Evolutionary conservation across 2,797 vertebrate genomes (phyloP).

Genomic region (Lutjanus campechanus): DNA sequence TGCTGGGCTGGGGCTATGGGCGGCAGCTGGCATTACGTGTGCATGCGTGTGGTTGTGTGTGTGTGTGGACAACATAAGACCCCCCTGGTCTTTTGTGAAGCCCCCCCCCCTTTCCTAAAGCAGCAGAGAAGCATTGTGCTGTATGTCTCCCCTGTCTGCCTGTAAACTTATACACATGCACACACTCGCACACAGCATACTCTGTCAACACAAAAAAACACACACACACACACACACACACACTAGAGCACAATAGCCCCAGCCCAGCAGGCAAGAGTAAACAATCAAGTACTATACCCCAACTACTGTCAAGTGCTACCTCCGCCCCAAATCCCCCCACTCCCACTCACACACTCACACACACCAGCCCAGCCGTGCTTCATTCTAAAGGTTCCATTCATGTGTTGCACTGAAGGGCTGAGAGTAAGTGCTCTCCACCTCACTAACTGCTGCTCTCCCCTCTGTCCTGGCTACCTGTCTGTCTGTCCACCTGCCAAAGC

Average conservation of each 20-base stretch:
- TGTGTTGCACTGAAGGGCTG: conserved; percentile 73
- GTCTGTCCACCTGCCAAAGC: conserved; percentile 51
- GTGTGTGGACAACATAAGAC: conserved; percentile 66
- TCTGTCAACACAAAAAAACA: conserved; percentile 26
- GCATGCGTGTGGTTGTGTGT: conserved; percentile 54
- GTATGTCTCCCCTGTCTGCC: conserved; percentile 50
- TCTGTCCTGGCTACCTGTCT: conserved; percentile 52
- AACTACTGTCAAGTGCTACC: conserved; percentile 71
- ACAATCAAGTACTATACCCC: conserved; percentile 73
- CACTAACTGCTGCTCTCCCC: conserved; percentile 83
- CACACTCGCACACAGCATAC: conserved; percentile 18
- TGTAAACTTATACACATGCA: conserved; percentile 62
- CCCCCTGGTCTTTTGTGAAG: conserved; percentile 73
- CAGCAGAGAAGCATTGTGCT: conserved; percentile 62
- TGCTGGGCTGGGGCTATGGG: conserved; percentile 74
- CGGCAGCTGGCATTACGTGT: conserved; percentile 78
- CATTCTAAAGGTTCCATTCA: conserved; percentile 81
- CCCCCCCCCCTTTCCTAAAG: conserved; percentile 40
- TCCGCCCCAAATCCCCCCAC: background rate
- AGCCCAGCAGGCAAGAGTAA: conserved; percentile 77
- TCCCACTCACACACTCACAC: conserved; percentile 7
- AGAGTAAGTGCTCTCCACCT: conserved; percentile 85
- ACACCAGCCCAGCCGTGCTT: conserved; percentile 64
- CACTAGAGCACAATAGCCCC: conserved; percentile 63
- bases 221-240: conserved; percentile 31